These are phyloP conservation scores for Fulica atra DNA, from an alignment of 2,113 vertebrate species.

Conservation along the genomic window DNA sequence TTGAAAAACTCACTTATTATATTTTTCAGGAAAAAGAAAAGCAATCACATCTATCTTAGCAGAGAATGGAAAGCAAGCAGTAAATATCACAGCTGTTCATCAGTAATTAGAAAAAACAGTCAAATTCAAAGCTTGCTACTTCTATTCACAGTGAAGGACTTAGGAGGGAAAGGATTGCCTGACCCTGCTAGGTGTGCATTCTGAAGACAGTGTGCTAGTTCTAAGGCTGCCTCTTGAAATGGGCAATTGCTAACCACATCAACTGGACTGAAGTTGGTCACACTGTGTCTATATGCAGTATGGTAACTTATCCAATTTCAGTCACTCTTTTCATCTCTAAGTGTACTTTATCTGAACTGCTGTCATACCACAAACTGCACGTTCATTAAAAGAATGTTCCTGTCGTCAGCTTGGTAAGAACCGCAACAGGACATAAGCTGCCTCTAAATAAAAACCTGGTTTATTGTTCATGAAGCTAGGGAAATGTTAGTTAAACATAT, in stretches of 20 bases:
- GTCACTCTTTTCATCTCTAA: background rate
- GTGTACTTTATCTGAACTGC: background rate
- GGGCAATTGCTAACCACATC: background rate
- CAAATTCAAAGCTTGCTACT: background rate
- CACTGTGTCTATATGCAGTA: background rate
- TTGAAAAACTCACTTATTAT: background rate
- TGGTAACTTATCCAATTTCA: background rate
- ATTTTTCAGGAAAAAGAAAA: background rate
- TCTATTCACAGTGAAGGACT: background rate
- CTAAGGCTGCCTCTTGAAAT: background rate
- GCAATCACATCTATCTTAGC: background rate
- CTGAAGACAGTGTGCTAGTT: background rate
- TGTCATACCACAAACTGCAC: background rate
- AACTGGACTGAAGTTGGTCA: background rate
- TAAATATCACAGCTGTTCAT: background rate
- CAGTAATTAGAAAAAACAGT: background rate
- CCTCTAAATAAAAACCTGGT: background rate
- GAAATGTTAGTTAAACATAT: background rate
- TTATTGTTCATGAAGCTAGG: background rate
- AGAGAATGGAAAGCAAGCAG: background rate
- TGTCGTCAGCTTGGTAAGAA: background rate
- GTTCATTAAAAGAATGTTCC: background rate
- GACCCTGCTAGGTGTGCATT: background rate
- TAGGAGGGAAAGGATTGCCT: background rate
- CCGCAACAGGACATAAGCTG: background rate